Evolutionary conservation across 1,140 invertebrate genomes (phyloP).

Genomic region (Daktulosphaira vitifoliae): DNA sequence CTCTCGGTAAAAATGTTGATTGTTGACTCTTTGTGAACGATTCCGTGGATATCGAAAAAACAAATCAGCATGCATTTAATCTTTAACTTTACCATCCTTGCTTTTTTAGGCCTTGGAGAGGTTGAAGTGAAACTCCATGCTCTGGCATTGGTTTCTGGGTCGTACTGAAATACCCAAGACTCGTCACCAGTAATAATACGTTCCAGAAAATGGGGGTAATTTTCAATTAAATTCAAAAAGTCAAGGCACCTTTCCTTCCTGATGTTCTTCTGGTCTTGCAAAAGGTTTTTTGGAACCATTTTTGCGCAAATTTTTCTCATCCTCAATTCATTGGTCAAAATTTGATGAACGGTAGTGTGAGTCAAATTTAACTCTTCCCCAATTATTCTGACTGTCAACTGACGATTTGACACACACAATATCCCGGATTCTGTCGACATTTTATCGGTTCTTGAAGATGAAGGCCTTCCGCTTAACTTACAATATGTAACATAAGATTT

Average conservation of each 20-base stretch:
- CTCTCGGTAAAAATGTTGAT: too few relatives aligned
- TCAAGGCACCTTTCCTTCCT: background rate
- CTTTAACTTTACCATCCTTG: slow-evolving; percentile 3
- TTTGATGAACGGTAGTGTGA: background rate
- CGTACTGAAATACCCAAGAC: slow-evolving; percentile 37
- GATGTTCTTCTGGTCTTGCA: background rate
- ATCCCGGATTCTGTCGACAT: background rate
- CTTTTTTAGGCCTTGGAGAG: too few relatives aligned
- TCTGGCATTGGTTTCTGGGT: slow-evolving; percentile 36
- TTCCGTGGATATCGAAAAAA: too few relatives aligned
- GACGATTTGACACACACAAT: background rate
- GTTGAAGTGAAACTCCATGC: background rate
- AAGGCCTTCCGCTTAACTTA: background rate
- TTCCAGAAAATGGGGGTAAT: background rate
- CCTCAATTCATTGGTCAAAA: slow-evolving; percentile 3
- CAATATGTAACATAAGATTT: too few relatives aligned
- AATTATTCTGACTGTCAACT: background rate
- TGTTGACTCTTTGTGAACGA: too few relatives aligned
- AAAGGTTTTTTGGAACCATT: slow-evolving; percentile 9
- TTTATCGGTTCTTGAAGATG: background rate
- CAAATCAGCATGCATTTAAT: slow-evolving; percentile 26
- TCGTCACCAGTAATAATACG: slow-evolving; percentile 38
- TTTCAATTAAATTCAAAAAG: slow-evolving; percentile 7
- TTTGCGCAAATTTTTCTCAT: background rate
- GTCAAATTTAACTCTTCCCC: background rate